These are phyloP conservation scores for Ophraella communa DNA, from an alignment of 2,888 invertebrate species.

Conservation along the genomic window DNA sequence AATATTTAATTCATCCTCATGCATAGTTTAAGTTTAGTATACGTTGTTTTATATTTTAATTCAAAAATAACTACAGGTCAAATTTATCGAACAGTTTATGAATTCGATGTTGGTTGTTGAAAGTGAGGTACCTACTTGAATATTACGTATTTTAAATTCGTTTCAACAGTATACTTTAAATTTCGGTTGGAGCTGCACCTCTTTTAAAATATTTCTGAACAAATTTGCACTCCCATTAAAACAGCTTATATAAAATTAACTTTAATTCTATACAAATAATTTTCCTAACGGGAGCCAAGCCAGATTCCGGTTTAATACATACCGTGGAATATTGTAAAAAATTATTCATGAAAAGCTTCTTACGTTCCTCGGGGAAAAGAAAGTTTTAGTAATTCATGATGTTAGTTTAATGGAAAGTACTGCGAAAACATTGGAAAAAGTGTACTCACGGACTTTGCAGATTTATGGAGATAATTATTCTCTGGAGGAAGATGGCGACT, in stretches of 20 bases:
- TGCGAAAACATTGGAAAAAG: background rate
- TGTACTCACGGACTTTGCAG: background rate
- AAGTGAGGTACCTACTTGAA: no score
- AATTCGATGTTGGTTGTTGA: no score
- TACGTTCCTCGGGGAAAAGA: background rate
- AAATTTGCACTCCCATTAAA: background rate
- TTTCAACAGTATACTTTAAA: no score
- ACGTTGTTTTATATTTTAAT: no score
- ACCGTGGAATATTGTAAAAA: conserved; percentile 4
- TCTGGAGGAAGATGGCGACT: background rate
- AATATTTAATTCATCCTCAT: no score
- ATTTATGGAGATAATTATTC: conserved; percentile 4
- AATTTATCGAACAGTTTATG: no score
- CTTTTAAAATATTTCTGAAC: no score
- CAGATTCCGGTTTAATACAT: background rate
- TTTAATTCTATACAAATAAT: no score
- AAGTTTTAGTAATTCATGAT: conserved; percentile 20
- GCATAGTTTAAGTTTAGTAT: no score
- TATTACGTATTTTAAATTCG: no score
- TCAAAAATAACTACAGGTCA: no score
- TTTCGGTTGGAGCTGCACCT: no score
- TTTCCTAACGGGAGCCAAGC: background rate
- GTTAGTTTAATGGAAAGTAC: conserved; percentile 17
- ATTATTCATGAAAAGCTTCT: conserved; percentile 17
- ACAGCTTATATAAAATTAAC: background rate